Base-by-base conservation (phyloP, 2,113 vertebrate species). In the Abramis brama region DNA sequence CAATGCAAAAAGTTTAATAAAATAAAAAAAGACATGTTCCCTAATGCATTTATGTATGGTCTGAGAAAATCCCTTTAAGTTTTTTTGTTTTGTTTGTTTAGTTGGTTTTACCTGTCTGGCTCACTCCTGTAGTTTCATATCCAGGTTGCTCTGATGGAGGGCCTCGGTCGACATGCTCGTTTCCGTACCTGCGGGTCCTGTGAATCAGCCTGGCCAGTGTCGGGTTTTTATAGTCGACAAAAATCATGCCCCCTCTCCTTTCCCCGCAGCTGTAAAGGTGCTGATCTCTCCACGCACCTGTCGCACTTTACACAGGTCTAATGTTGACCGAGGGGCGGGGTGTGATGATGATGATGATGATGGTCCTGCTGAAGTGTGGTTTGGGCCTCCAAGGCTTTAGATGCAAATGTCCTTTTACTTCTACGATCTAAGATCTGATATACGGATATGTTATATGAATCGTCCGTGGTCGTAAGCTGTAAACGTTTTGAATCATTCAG, bases 301-400 rank as follows among this genome's bases (percentile, higher is more conserved):
- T 97, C 96, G 95, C 93, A 55, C 84, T 94, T 93, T 96, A 96
- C 93, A 95, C 94, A 94, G 94, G 94, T 95, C 96, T 96, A 98
- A 98, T 99, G 97, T 98, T 98, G 96, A 97, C 96, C 95, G 94
- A 95, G 91, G 87, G 74, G 82, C 68, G 85, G 75, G 68, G 84
- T 82, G 90, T 43, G 43, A 43, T 43, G 39, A 39, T 6, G 36
- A 39, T 30, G 30, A 30, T 39, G 39, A 43, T 93, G 94, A 95
- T 94, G 92, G 94, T 93, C 93, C 94, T 90, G 80, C 23, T 50
- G 60, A 73, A 17, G 30, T 50, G 68, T 80, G 50, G 76, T 71
- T 82, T 76, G 43, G 80, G 85, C 82, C 89, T 57, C 47, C 84
- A 39, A 89, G 83, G 88, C 88, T 90, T 90, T 73, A 52, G 66